Conservation (phyloP, 2,797 vertebrate genomes). For the Streptopelia turtur region DNA sequence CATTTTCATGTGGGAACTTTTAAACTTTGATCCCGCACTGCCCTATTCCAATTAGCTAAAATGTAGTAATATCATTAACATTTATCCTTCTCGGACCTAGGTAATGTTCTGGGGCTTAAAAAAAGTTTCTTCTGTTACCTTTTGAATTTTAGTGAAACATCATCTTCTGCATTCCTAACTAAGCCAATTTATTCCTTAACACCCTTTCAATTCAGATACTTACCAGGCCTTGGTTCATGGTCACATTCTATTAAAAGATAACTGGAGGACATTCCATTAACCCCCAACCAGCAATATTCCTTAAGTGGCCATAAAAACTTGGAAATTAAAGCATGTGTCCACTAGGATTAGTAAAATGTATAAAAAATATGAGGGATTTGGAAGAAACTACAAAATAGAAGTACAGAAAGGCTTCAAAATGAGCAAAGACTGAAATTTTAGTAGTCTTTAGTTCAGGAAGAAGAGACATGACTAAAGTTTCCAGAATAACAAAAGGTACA, state of each 20-base stretch:
- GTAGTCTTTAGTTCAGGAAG: background rate
- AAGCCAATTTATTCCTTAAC: background rate
- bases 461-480: background rate
- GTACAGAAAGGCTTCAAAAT: background rate
- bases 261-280: background rate
- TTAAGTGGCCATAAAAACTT: background rate
- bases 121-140: background rate
- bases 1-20: fast-evolving
- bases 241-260: background rate
- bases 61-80: background rate
- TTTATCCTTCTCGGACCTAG: background rate
- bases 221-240: background rate
- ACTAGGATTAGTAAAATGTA: background rate
- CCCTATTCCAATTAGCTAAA: background rate
- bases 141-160: background rate
- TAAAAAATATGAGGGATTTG: background rate
- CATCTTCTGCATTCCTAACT: background rate
- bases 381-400: background rate
- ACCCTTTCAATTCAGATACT: background rate
- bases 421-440: background rate
- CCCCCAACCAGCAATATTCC: background rate
- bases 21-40: background rate
- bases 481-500: background rate
- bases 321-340: background rate
- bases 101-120: background rate